Evolutionary conservation across 92 coral and sea anemone species (phyloP), one percentile per base, ranked within the genome.

Genomic region (Porites divaricata): DNA sequence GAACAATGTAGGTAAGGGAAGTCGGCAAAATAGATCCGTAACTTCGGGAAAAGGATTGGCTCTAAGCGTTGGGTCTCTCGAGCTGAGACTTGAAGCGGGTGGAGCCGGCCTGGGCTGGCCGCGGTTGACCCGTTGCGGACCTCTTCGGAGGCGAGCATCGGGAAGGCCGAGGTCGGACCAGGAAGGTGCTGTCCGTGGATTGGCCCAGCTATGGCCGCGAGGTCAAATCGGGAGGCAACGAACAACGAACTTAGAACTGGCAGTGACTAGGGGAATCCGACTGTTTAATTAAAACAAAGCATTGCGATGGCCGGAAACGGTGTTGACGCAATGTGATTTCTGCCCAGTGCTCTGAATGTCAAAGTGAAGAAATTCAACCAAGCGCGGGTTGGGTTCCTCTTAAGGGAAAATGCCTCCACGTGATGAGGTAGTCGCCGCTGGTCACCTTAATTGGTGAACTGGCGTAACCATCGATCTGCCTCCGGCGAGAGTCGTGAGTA

Each of bases 221-320:
- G 91, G 88, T 76, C 88, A 75, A 70, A 81, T 86, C 90, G 88
- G 85, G 88, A 82, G 91, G 81, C 86, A 68, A 50, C 50, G 61
- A 81, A 86, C 93, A 70, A 81, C 87, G 83, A 45, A 86, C 93
- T 90, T 81, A 85, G 93, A 89, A 89, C 93, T 89, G 89, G 89
- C 84, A 89, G 77, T 79, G 93, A 86, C 90, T 50, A 80, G 90
- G 89, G 89, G 90, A 85, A 90, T 86, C 90, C 88, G 90, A 90
- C 93, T 90, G 93, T 90, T 86, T 80, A 90, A 86, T 81, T 90
- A 85, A 90, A 90, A 90, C 93, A 90, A 81, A 90, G 93, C 93
- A 69, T 69, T 69, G 74, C 74, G 74, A 69, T 3, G 74, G 26
- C 74, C 58, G 58, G n/a, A n/a, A n/a, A n/a, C n/a, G n/a, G n/a